phyloP scores from a whole-genome alignment of 1,140 invertebrate genomes.

The Drosophila simulans region DNA sequence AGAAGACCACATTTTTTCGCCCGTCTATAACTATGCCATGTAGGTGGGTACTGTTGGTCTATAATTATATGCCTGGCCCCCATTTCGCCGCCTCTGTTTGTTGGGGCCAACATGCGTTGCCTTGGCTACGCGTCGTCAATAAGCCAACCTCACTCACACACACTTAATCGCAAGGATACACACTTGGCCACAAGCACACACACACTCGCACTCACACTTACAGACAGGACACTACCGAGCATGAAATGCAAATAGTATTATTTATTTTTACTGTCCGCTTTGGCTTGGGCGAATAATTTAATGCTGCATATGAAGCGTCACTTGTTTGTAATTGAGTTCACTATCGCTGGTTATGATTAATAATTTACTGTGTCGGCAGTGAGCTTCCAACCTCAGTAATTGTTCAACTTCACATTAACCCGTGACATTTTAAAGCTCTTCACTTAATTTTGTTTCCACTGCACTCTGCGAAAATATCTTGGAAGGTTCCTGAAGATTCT shows the following conservation, averaged over 20 bases:
- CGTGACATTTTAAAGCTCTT: neutral
- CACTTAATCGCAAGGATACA: slow-evolving; percentile 28
- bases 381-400: slow-evolving; percentile 8
- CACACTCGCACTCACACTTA: neutral
- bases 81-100: slow-evolving; percentile 47
- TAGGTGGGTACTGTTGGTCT: slow-evolving; percentile 23
- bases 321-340: slow-evolving; percentile 35
- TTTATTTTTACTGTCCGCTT: slow-evolving; percentile 65
- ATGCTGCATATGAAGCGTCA: slow-evolving; percentile 27
- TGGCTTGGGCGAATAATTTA: slow-evolving; percentile 38
- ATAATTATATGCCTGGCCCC: slow-evolving; percentile 56
- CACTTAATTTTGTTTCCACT: neutral
- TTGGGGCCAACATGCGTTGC: slow-evolving; percentile 52
- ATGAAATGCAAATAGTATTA: slow-evolving; percentile 75
- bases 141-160: slow-evolving; percentile 38
- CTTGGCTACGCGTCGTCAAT: slow-evolving; percentile 58
- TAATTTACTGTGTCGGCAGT: slow-evolving; percentile 12
- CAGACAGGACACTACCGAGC: slow-evolving; percentile 32
- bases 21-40: slow-evolving; percentile 13
- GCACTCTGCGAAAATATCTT: neutral
- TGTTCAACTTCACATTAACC: neutral
- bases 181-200: slow-evolving; percentile 18
- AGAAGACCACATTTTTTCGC: neutral
- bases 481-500: neutral
- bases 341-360: slow-evolving; percentile 26